A percentile compares a stretch with the other conserved stretches of the same genome.
Conservation (phyloP, 2,113 vertebrate species). For the Coptodon bakossiorum region DNA sequence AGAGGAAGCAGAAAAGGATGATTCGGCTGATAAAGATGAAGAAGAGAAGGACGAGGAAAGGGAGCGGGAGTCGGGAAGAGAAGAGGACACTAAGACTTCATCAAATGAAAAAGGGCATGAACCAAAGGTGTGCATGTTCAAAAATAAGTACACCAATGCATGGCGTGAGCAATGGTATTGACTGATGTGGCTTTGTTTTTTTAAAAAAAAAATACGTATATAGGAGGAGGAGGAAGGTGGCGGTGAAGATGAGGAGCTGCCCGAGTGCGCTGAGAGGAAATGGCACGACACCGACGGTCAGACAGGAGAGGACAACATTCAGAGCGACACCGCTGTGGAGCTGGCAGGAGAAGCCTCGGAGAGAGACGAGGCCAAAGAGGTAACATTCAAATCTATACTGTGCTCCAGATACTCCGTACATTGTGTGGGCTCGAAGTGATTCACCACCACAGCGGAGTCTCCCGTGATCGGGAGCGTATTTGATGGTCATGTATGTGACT, state of each 20-base stretch:
- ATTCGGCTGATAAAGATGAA: slow-evolving; percentile 53
- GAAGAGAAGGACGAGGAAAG: slow-evolving; percentile 54
- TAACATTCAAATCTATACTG: background rate
- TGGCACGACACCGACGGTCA: slow-evolving; percentile 80
- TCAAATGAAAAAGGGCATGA: slow-evolving; percentile 71
- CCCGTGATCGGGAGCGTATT: accelerated
- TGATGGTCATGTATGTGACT: accelerated
- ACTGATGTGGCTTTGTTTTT: background rate
- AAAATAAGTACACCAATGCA: background rate
- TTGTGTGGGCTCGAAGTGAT: background rate
- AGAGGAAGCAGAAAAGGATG: slow-evolving; percentile 42
- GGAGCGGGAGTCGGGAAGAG: slow-evolving; percentile 44
- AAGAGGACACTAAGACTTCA: slow-evolving; percentile 43
- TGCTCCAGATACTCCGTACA: accelerated
- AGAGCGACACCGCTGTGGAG: slow-evolving; percentile 86
- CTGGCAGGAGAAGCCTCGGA: slow-evolving; percentile 85
- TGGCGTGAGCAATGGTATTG: background rate
- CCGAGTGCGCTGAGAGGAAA: slow-evolving; percentile 77
- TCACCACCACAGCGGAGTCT: background rate
- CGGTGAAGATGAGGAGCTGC: slow-evolving; percentile 66
- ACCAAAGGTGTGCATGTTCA: slow-evolving; percentile 74
- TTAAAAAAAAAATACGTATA: accelerated
- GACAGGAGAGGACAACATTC: slow-evolving; percentile 83
- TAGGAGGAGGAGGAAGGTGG: slow-evolving; percentile 64
- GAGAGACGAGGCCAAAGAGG: slow-evolving; percentile 87